Percentiles rank a stretch among this genome's conserved stretches.
These are phyloP conservation scores for Ctenosaura bakeri DNA, from an alignment of 2,797 vertebrate species.

Conservation along the genomic window DNA sequence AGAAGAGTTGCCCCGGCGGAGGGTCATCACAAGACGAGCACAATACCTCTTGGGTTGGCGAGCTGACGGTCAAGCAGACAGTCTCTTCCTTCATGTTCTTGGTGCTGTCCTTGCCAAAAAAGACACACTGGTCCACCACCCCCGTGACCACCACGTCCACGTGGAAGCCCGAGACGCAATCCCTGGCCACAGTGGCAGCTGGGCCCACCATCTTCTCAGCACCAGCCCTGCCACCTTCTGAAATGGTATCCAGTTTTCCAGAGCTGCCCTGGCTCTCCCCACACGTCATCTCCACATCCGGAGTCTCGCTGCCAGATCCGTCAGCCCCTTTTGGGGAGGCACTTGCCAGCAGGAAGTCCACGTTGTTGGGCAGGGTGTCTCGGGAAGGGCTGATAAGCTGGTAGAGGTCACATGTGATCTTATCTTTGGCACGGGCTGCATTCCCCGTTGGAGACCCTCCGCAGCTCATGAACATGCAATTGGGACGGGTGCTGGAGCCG, in stretches of 20 bases:
- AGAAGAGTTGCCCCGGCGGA: slow-evolving; percentile 89
- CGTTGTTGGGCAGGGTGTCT: slow-evolving; percentile 81
- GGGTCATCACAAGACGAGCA: slow-evolving; percentile 82
- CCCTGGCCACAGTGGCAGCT: slow-evolving; percentile 67
- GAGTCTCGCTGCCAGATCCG: slow-evolving; percentile 48
- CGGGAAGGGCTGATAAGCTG: slow-evolving; percentile 91
- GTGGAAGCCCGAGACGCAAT: slow-evolving; percentile 91
- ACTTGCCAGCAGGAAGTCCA: slow-evolving; percentile 84
- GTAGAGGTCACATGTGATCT: slow-evolving; percentile 97
- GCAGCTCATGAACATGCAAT: slow-evolving; percentile 88
- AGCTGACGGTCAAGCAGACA: slow-evolving; percentile 85
- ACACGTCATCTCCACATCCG: slow-evolving; percentile 61
- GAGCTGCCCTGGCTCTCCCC: slow-evolving; percentile 75
- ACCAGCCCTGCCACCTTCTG: slow-evolving; percentile 71
- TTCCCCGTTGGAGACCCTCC: slow-evolving; percentile 80
- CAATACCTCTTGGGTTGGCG: slow-evolving; percentile 67
- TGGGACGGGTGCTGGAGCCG: slow-evolving; percentile 38
- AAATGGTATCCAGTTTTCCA: slow-evolving; percentile 63
- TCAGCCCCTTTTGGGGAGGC: slow-evolving; percentile 79
- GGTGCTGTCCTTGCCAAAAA: slow-evolving; percentile 93
- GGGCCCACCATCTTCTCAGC: slow-evolving; percentile 49
- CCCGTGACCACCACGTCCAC: slow-evolving; percentile 97
- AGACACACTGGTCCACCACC: slow-evolving; percentile 94
- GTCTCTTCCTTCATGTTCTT: slow-evolving; percentile 94
- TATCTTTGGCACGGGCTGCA: slow-evolving; percentile 87